A percentile compares a stretch with the other conserved stretches of the same genome.
Conservation (phyloP, 2,113 vertebrate species). For the Zingel zingel region DNA sequence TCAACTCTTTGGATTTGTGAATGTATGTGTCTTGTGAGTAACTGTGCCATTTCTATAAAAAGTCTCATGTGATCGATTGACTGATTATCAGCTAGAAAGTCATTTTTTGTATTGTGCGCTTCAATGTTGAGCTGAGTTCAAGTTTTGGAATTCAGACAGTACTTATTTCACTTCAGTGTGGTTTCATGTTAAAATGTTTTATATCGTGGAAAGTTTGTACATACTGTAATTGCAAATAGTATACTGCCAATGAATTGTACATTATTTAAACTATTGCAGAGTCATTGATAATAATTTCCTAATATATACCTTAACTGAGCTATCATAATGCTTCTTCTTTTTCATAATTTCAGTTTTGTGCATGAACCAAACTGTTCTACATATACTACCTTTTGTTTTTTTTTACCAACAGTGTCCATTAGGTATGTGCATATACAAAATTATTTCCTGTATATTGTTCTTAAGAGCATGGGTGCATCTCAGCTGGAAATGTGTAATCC, state of each 20-base stretch:
- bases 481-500: slow-evolving; percentile 47
- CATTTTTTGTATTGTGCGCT: slow-evolving; percentile 58
- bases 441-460: slow-evolving; percentile 29
- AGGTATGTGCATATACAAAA: slow-evolving; percentile 17
- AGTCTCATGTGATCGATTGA: slow-evolving; percentile 44
- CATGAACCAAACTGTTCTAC: slow-evolving; percentile 49
- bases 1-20: slow-evolving; percentile 63
- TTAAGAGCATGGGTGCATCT: slow-evolving; percentile 42
- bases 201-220: slow-evolving; percentile 73
- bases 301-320: slow-evolving; percentile 19
- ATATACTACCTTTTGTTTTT: not conserved
- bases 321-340: slow-evolving; percentile 22
- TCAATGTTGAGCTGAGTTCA: slow-evolving; percentile 50
- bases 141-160: slow-evolving; percentile 39
- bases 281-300: slow-evolving; percentile 43
- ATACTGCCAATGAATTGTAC: slow-evolving; percentile 67
- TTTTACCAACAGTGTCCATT: not conserved
- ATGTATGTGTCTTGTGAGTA: slow-evolving; percentile 72
- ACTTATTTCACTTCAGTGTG: slow-evolving; percentile 49
- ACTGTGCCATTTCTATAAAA: slow-evolving; percentile 60
- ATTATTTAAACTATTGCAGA: slow-evolving; percentile 51
- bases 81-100: slow-evolving; percentile 43
- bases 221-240: slow-evolving; percentile 70
- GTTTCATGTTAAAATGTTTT: slow-evolving; percentile 71
- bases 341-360: slow-evolving; percentile 47